Conservation (phyloP, 2,888 invertebrate species). For the Arge pagana region DNA sequence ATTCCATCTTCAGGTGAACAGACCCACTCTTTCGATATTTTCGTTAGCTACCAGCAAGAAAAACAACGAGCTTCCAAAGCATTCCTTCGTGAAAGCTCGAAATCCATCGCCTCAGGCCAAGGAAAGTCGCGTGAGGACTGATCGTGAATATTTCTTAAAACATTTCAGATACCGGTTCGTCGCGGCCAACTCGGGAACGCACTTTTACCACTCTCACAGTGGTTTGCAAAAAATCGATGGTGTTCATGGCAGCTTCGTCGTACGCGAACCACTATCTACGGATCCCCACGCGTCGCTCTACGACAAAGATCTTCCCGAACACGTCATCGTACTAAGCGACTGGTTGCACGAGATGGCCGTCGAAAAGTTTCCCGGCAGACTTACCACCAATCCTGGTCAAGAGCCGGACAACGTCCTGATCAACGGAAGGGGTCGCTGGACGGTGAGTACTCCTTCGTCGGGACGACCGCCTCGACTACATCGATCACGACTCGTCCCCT, state of each 20-base stretch:
- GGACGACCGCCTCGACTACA: not conserved
- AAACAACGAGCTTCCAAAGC: not conserved
- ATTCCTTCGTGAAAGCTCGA: conserved; percentile 76
- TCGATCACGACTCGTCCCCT: not conserved
- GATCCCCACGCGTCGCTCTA: conserved; percentile 81
- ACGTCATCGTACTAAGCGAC: conserved; percentile 79
- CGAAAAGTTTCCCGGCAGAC: conserved; percentile 76
- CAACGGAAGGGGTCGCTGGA: conserved; percentile 85
- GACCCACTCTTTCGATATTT: too few relatives aligned
- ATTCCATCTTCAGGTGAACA: conserved; percentile 83
- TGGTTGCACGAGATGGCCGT: conserved; percentile 83
- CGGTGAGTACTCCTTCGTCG: conserved; percentile 45
- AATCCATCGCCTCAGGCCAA: conserved; percentile 86
- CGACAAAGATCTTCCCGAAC: conserved; percentile 82
- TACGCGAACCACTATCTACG: conserved; percentile 75
- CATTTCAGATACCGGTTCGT: conserved; percentile 51
- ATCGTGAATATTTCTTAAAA: too few relatives aligned
- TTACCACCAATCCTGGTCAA: conserved; percentile 78
- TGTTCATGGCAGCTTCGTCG: conserved; percentile 77
- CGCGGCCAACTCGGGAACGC: conserved; percentile 52
- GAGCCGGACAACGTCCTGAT: conserved; percentile 80
- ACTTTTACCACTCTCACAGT: conserved; percentile 56
- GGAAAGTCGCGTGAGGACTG: conserved; percentile 72
- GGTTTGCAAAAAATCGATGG: conserved; percentile 76
- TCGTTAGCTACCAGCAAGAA: too few relatives aligned